Conservation (phyloP, 1,140 invertebrate species). For the Drosophila neocordata region DNA sequence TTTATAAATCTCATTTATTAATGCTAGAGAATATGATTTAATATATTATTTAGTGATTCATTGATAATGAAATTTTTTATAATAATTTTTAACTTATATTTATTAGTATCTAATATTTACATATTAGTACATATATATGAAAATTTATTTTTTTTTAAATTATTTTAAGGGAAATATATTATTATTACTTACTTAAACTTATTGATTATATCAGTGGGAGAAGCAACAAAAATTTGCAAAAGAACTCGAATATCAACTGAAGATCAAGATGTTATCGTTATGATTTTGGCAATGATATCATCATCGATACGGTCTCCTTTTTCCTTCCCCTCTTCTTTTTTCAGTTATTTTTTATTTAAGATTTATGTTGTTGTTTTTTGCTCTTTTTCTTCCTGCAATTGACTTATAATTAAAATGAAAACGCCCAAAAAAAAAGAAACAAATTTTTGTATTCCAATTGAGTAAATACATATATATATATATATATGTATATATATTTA, state of each 20-base stretch:
- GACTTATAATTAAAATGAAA: conserved; percentile 54
- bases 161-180: no score
- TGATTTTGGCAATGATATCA: not conserved
- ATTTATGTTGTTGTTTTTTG: conserved; percentile 48
- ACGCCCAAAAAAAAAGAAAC: conserved; percentile 35
- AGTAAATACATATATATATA: conserved; percentile 38
- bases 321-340: not conserved
- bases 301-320: conserved; percentile 30
- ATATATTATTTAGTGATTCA: no score
- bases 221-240: no score
- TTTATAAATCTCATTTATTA: no score
- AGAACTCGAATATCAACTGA: not conserved
- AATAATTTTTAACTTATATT: no score
- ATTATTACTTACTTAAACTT: no score
- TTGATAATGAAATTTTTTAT: no score
- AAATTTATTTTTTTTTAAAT: no score
- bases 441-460: conserved; percentile 41
- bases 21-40: no score
- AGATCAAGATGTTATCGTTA: not conserved
- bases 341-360: conserved; percentile 16
- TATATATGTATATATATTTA: not conserved
- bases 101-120: no score
- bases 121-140: no score
- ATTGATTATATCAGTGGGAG: no score
- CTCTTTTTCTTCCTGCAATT: conserved; percentile 34